Conservation (phyloP, 2,113 vertebrate species). For the Lamprotornis superbus region DNA sequence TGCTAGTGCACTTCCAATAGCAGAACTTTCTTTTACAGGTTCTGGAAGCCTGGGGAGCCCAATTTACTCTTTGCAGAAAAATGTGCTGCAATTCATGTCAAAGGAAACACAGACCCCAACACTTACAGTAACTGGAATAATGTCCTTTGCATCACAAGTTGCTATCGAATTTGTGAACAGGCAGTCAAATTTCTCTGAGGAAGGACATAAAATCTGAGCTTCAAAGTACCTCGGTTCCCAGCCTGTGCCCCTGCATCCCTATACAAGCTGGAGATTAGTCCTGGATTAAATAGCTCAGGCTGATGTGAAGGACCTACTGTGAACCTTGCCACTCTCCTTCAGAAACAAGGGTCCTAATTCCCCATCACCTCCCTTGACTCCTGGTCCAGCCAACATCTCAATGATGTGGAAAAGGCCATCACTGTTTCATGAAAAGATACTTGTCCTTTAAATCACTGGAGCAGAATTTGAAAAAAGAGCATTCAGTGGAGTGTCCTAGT, state of each 20-base stretch:
- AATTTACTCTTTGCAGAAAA: constrained; percentile 50
- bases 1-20: neutral
- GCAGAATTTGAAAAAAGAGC: neutral
- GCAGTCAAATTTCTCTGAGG: neutral
- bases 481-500: neutral
- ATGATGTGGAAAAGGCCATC: neutral
- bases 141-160: constrained; percentile 10
- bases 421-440: neutral
- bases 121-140: constrained; percentile 52
- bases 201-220: neutral
- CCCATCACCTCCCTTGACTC: neutral
- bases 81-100: constrained; percentile 40
- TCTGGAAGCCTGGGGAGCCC: constrained; percentile 46
- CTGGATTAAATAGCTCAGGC: neutral
- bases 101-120: neutral
- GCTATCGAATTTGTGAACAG: constrained; percentile 35
- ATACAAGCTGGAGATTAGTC: neutral
- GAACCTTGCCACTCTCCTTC: neutral
- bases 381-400: neutral
- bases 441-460: neutral
- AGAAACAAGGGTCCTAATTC: neutral
- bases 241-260: neutral
- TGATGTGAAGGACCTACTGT: neutral
- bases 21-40: constrained; percentile 21
- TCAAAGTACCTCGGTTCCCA: neutral